These are phyloP conservation scores for Ichneumoninae sp. DNA, from an alignment of 2,888 invertebrate species.

Conservation along the genomic window DNA sequence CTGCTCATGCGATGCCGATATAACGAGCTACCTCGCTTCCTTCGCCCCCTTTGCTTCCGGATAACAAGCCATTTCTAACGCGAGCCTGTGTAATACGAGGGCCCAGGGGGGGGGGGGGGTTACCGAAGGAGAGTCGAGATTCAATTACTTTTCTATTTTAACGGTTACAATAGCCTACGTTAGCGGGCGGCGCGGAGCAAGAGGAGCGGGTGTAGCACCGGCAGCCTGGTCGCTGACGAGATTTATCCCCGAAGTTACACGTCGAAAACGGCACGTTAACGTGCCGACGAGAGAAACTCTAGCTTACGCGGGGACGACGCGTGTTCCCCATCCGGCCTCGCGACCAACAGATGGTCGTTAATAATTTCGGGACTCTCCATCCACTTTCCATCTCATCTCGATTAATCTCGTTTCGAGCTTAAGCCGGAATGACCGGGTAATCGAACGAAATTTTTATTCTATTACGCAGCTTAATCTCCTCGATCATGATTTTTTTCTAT, in stretches of 20 bases:
- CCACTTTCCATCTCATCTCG: constrained; percentile 13
- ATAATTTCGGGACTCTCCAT: constrained; percentile 42
- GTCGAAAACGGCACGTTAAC: constrained; percentile 43
- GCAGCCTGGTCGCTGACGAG: constrained; percentile 19
- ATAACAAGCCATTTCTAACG: constrained; percentile 49
- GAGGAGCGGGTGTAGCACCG: neutral
- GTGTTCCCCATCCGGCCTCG: constrained; percentile 31
- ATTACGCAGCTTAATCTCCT: too few relatives aligned
- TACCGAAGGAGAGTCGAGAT: constrained; percentile 1
- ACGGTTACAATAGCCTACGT: constrained; percentile 44
- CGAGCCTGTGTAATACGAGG: constrained; percentile 29
- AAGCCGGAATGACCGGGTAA: too few relatives aligned
- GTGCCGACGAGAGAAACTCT: constrained; percentile 1
- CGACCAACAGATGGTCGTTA: constrained; percentile 31
- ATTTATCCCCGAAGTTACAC: constrained; percentile 46
- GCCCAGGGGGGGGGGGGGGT: neutral
- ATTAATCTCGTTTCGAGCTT: neutral
- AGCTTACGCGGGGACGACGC: constrained; percentile 28
- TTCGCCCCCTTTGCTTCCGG: constrained; percentile 30
- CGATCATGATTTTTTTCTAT: too few relatives aligned
- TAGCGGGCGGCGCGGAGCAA: constrained; percentile 17
- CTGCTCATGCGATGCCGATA: constrained; percentile 27
- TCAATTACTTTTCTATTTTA: constrained; percentile 54
- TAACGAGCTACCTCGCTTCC: constrained; percentile 48
- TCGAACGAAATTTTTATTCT: too few relatives aligned